Evolutionary conservation across 2,888 invertebrate genomes (phyloP).

Genomic region (Molanna angustata): DNA sequence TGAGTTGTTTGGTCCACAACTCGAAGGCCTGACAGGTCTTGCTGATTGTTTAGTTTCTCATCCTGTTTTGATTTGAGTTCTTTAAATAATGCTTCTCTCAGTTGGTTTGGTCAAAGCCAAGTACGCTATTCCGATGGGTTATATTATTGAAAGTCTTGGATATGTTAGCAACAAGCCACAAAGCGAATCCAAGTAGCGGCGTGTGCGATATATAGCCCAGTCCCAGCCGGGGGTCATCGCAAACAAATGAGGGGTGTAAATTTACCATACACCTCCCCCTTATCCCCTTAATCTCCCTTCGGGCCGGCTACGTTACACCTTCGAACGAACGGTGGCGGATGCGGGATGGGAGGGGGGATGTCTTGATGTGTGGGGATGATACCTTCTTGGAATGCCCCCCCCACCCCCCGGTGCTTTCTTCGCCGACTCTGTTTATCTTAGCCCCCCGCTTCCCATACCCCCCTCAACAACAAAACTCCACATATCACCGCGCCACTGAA

Average conservation of each 20-base stretch:
- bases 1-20: too few relatives aligned
- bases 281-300: background rate
- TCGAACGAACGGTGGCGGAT: too few relatives aligned
- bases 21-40: too few relatives aligned
- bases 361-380: background rate
- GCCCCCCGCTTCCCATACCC: too few relatives aligned
- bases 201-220: conserved; percentile 9
- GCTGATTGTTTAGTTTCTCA: too few relatives aligned
- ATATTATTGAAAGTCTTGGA: too few relatives aligned
- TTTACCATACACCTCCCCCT: conserved; percentile 43
- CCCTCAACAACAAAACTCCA: background rate
- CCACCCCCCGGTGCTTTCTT: background rate
- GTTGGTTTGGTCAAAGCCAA: too few relatives aligned
- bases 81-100: too few relatives aligned
- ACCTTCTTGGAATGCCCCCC: background rate
- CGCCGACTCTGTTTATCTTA: background rate
- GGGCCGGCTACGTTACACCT: too few relatives aligned
- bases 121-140: too few relatives aligned
- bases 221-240: conserved; percentile 54
- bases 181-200: background rate
- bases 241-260: conserved; percentile 68
- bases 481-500: background rate
- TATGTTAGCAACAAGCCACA: background rate
- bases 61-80: too few relatives aligned
- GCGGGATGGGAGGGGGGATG: background rate